Percentiles rank a stretch among this genome's conserved stretches.
phyloP scores from a whole-genome alignment of 1,140 invertebrate species.

The Camponotus vicinus region DNA sequence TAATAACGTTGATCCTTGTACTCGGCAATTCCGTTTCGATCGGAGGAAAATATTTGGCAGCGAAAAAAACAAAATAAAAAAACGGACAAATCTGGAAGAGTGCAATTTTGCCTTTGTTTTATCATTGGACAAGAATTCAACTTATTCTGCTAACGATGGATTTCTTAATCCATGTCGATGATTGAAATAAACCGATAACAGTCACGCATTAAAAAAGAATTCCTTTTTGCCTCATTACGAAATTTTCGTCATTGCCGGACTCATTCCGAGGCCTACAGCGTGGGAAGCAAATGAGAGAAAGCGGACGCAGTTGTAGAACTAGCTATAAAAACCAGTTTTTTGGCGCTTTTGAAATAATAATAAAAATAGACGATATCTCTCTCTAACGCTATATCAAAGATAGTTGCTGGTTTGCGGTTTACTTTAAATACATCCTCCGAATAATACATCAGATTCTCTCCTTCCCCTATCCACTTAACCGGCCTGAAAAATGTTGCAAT shows the following conservation, averaged over 20 bases:
- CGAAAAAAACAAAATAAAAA: background rate
- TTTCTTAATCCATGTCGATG: background rate
- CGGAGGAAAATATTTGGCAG: slow-evolving; percentile 9
- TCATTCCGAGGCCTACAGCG: background rate
- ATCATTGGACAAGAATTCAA: background rate
- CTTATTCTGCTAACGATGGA: background rate
- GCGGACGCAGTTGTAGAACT: background rate
- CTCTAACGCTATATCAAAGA: background rate
- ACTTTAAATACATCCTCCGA: background rate
- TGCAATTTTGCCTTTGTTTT: background rate
- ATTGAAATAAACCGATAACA: background rate
- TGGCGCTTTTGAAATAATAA: background rate
- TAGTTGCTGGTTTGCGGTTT: background rate
- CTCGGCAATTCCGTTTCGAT: slow-evolving; percentile 13
- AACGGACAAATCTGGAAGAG: background rate
- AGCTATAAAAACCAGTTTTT: background rate
- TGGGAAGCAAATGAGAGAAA: slow-evolving; percentile 38
- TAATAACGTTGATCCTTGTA: slow-evolving; percentile 30
- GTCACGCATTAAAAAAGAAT: background rate
- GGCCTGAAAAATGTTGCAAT: slow-evolving; percentile 12
- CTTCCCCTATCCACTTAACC: slow-evolving; percentile 5
- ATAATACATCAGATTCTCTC: background rate
- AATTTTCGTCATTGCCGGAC: background rate
- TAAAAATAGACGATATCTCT: background rate
- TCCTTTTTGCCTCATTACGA: slow-evolving; percentile 2